Evolutionary conservation across 2,797 vertebrate genomes (phyloP).

Genomic region (Pipistrellus pipistrellus): DNA sequence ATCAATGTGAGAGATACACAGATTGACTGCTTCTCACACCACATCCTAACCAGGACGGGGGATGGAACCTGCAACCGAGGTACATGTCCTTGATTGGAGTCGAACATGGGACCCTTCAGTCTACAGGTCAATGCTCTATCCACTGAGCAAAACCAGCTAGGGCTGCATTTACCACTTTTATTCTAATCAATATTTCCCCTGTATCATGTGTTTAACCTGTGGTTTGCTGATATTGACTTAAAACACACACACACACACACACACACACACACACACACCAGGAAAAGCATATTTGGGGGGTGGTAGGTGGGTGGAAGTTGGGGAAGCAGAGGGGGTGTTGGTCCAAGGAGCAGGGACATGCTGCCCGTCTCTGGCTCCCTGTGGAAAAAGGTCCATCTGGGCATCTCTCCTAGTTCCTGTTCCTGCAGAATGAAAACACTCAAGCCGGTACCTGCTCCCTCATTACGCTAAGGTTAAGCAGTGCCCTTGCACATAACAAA

Average conservation of each 20-base stretch:
- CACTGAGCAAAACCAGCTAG: too few species aligned
- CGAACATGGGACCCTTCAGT: too few species aligned
- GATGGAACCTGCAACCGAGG: too few species aligned
- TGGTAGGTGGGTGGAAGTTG: not conserved
- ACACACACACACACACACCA: too few species aligned
- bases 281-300: fast-evolving
- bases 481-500: not conserved
- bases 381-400: fast-evolving
- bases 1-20: too few species aligned
- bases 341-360: fast-evolving
- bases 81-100: too few species aligned
- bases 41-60: too few species aligned
- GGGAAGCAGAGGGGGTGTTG: not conserved
- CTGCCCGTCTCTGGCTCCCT: not conserved
- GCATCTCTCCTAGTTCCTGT: fast-evolving
- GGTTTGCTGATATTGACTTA: not conserved
- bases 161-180: not conserved
- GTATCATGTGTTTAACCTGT: not conserved
- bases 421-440: fast-evolving
- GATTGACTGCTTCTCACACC: too few species aligned
- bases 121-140: too few species aligned
- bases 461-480: not conserved
- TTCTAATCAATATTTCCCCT: not conserved
- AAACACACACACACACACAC: too few species aligned
- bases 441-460: fast-evolving